Evolutionary conservation across 2,888 invertebrate genomes (phyloP), one percentile per base, ranked within the genome.

Genomic region (Lydus trimaculatus): DNA sequence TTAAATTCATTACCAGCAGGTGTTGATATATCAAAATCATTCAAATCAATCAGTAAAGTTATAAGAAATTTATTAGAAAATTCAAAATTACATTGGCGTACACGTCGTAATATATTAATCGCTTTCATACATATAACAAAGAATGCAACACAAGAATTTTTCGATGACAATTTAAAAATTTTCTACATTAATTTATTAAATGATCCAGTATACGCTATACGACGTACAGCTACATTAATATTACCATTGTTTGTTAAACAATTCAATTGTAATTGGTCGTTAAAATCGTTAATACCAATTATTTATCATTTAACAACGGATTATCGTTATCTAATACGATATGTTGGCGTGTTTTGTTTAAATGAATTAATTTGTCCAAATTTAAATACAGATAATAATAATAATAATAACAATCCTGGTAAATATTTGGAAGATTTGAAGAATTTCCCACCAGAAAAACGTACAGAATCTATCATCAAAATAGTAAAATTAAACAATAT

Each of bases 211-310:
- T 84, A 78, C 63, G 81, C 82, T 4, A 79, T 85, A 7, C 66
- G 85, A 69, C 78, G 81, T 68, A 82, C 82, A 0, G 82, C 83
- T 2, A 78, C 82, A 2, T 58, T 83, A 15, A 80, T 84, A 31
- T 71, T 85, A 15, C 85, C 85, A 4, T 68, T 83, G 11, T 68
- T 85, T 31, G 75, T 81, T 0, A 82, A 82, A 67, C 77, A 78
- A 58, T 85, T 82, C 62, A 83, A 84, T 0, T 78, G 81, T n/a
- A 74, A 73, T 52, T 85, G 84, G 84, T 77, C 80, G 0, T 73
- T 71, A 8, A 71, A 75, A 33, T 76, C 82, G 20, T 73, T 84
- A 6, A 73, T 83, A 25, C 82, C 82, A 4, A 79, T 76, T 61
- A 76, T 83, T 43, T 72, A 79, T 15, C 76, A 77, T 61, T 81